Evolutionary conservation across 2,888 invertebrate genomes (phyloP), one percentile per base, ranked within the genome.

Genomic region (Stenoptilia bipunctidactyla): DNA sequence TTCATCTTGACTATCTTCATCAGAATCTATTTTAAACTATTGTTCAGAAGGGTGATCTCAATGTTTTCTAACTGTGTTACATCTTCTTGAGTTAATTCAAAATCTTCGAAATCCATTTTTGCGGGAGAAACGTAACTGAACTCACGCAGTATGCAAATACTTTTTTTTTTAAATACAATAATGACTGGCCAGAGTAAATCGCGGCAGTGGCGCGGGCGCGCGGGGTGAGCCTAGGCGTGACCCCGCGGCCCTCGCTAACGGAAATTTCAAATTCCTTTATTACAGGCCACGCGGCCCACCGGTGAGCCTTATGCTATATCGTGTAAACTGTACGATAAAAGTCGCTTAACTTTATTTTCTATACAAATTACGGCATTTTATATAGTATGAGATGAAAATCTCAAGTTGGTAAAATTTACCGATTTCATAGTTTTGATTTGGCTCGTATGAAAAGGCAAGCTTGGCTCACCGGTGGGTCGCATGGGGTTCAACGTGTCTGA

Each of bases 361-460:
- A 10, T n/a, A 30, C 30, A 30, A 30, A 30, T 4, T 42, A 40
- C 13, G 13, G 13, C 41, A 45, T 45, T 42, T 40, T 40, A 42
- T 45, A 15, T 40, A 45, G 42, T 12, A 40, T 38, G 40, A 40
- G 15, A 45, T 45, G 15, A 42, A 45, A 45, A 45, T 42, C 38
- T 40, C 34, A 42, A 42, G 45, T 42, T 42, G 39, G 38, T 36
- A 27, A 44, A 44, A 42, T 41, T 42, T 33, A 40, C 38, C 33
- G 30, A 44, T 37, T 37, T 27, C 40, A 15, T 44, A 39, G 41
- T 44, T 44, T 40, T 38, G 34, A 15, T 33, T 42, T 37, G 37
- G 42, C 42, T 27, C 36, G 34, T 39, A 42, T 36, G 37, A 36
- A 39, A 30, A 8, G 10, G 30, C 10, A 30, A n/a, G 3, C 30